A percentile compares a stretch with the other conserved stretches of the same genome.
Conservation (phyloP, 1,140 invertebrate genomes). For the Gonatopus flavifemur region DNA sequence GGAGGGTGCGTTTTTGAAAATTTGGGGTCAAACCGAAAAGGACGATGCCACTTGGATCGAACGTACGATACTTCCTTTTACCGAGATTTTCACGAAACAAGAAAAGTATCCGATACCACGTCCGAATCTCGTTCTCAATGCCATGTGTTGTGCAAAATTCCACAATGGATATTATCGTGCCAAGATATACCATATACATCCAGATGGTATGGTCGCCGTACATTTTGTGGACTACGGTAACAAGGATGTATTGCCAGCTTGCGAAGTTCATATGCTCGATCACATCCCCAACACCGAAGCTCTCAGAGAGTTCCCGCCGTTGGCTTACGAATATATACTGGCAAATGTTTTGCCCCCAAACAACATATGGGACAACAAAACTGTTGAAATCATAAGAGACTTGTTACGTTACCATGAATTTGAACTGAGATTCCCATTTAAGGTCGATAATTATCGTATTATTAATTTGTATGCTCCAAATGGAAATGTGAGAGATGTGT, state of each 20-base stretch:
- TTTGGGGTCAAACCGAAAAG: constrained; percentile 68
- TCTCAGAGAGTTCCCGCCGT: constrained; percentile 57
- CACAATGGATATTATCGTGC: constrained; percentile 67
- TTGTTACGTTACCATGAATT: constrained; percentile 59
- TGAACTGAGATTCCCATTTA: constrained; percentile 45
- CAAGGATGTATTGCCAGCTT: constrained; percentile 58
- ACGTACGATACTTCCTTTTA: constrained; percentile 54
- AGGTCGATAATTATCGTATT: constrained; percentile 27
- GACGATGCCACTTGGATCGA: constrained; percentile 61
- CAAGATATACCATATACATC: constrained; percentile 55
- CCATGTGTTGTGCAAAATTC: constrained; percentile 67
- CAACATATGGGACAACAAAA: constrained; percentile 55
- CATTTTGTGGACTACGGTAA: constrained; percentile 75
- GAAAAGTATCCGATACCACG: constrained; percentile 38
- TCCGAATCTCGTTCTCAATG: constrained; percentile 51
- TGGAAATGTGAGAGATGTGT: constrained; percentile 35
- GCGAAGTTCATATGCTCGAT: constrained; percentile 61
- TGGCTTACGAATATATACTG: constrained; percentile 63
- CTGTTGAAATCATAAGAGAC: constrained; percentile 56
- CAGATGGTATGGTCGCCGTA: constrained; percentile 60
- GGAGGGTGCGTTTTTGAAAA: constrained; percentile 66
- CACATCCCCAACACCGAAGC: constrained; percentile 50
- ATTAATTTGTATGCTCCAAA: constrained; percentile 37
- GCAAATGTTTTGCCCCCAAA: constrained; percentile 56
- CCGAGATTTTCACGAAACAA: constrained; percentile 56